Conservation (phyloP, 2,888 invertebrate species). For the Deroplatys truncata region DNA sequence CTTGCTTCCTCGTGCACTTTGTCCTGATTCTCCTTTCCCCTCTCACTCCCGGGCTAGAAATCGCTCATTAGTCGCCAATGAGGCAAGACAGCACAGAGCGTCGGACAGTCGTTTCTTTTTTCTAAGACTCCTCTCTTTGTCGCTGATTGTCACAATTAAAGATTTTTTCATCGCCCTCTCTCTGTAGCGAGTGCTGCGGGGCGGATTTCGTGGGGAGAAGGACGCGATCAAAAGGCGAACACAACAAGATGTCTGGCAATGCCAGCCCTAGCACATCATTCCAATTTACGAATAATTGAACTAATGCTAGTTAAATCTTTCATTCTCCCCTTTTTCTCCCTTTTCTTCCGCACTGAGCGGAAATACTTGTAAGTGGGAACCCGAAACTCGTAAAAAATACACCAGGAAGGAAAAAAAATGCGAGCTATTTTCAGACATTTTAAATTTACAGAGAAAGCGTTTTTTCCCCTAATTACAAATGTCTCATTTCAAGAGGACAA, state of each 20-base stretch:
- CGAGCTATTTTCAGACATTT: not conserved
- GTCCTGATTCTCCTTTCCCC: not conserved
- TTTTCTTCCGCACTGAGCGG: not conserved
- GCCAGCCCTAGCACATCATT: not conserved
- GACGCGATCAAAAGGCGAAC: not conserved
- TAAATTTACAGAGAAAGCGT: not conserved
- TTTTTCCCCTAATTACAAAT: not conserved
- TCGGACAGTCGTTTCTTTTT: not conserved
- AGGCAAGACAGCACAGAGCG: not conserved
- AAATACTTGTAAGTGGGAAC: not conserved
- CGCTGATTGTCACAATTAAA: constrained; percentile 31
- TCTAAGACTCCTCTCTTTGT: not conserved
- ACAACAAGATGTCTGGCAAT: not conserved
- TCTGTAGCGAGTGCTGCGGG: not conserved
- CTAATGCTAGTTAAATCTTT: constrained; percentile 18
- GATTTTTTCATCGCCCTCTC: constrained; percentile 28
- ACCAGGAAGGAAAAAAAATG: not conserved
- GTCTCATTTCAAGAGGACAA: too few relatives aligned
- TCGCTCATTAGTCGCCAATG: constrained; percentile 29
- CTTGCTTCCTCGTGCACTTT: not conserved
- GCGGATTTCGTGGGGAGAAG: not conserved
- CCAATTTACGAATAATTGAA: constrained; percentile 19
- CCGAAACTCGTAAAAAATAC: not conserved
- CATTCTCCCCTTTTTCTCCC: not conserved
- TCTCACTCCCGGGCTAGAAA: constrained; percentile 10